Conservation (phyloP, 2,888 invertebrate species). For the Spodoptera exigua region DNA sequence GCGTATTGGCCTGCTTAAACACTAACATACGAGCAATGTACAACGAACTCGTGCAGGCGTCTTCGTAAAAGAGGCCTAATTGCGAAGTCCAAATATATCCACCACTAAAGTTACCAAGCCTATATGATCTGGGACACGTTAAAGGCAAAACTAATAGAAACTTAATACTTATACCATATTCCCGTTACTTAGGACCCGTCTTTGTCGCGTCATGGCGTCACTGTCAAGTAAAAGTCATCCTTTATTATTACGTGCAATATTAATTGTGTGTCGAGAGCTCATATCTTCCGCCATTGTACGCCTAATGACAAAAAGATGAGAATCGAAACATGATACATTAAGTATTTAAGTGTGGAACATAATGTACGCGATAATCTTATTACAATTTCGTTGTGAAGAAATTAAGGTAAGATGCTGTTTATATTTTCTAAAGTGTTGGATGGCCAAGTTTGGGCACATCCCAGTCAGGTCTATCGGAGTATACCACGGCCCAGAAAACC, state of each 20-base stretch:
- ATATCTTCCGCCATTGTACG: conserved; percentile 64
- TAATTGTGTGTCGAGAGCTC: conserved; percentile 74
- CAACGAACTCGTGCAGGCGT: too few relatives aligned
- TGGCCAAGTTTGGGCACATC: too few relatives aligned
- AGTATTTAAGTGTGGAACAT: conserved; percentile 46
- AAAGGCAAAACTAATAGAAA: conserved; percentile 55
- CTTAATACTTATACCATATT: conserved; percentile 58
- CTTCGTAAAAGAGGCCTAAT: too few relatives aligned
- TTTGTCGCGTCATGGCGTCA: conserved; percentile 50
- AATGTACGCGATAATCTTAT: conserved; percentile 38
- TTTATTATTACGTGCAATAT: conserved; percentile 74
- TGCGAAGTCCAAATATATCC: conserved; percentile 17
- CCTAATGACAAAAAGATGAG: conserved; percentile 70
- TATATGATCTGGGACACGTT: conserved; percentile 34
- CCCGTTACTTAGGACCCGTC: conserved; percentile 34
- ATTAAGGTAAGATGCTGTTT: conserved; percentile 1
- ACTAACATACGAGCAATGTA: too few relatives aligned
- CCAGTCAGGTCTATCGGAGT: too few relatives aligned
- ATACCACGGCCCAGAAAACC: too few relatives aligned
- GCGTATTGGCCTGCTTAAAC: too few relatives aligned
- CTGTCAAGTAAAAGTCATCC: conserved; percentile 72
- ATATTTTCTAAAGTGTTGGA: too few relatives aligned
- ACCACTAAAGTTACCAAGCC: conserved; percentile 17
- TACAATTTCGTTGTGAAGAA: conserved; percentile 10
- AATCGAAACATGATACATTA: conserved; percentile 56